phyloP scores from a whole-genome alignment of 2,888 invertebrate species.

The Acrobasis consociella region DNA sequence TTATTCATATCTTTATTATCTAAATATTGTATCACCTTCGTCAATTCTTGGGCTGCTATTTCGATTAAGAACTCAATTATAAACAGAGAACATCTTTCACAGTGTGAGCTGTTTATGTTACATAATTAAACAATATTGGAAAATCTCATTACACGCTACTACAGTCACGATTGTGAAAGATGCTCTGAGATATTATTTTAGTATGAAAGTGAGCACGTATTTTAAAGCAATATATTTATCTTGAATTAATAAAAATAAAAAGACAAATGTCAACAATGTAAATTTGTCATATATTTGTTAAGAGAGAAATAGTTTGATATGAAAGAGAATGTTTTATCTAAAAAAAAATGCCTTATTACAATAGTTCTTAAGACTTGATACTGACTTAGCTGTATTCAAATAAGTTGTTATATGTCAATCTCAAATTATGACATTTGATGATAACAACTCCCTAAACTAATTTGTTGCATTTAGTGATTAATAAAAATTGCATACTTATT shows the following conservation, averaged over 20 bases:
- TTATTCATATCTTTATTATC: conserved; percentile 13
- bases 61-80: conserved; percentile 68
- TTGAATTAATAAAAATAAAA: conserved; percentile 51
- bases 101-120: conserved; percentile 2
- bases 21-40: conserved; percentile 43
- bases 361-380: conserved; percentile 80
- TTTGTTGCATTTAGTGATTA: conserved; percentile 82
- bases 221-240: conserved; percentile 72
- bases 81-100: conserved; percentile 36
- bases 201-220: conserved; percentile 54
- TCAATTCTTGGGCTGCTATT: conserved; percentile 74
- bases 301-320: conserved; percentile 81
- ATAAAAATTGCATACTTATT: conserved; percentile 82
- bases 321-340: conserved; percentile 78
- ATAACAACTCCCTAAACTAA: conserved; percentile 73
- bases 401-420: conserved; percentile 66
- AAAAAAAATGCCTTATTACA: conserved; percentile 82
- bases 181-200: conserved; percentile 53
- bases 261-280: conserved; percentile 65
- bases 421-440: conserved; percentile 60
- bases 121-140: neutral
- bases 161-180: conserved; percentile 19
- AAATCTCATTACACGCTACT: neutral
- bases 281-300: conserved; percentile 68
- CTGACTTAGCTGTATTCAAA: conserved; percentile 74